These are phyloP conservation scores for Orcinus orca DNA, from an alignment of 2,113 vertebrate genomes.

Conservation along the genomic window DNA sequence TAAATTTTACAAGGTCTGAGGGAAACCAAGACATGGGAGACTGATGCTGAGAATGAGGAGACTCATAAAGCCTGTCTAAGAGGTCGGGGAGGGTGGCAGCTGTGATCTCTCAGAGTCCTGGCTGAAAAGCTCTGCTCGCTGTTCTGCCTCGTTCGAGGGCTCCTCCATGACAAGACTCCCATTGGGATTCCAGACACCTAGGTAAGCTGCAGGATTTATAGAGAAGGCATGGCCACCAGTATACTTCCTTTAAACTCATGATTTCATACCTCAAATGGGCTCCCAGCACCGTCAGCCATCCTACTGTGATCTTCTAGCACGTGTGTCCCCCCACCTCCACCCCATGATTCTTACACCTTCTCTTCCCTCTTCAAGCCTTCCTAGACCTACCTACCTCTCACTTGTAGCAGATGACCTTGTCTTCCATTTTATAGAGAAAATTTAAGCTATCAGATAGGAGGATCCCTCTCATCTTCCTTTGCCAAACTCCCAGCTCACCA, in stretches of 20 bases:
- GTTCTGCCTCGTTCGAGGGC: neutral
- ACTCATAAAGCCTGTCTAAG: neutral
- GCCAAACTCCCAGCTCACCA: neutral
- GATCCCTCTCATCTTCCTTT: neutral
- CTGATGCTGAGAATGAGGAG: neutral
- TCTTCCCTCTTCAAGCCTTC: neutral
- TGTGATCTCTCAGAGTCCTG: constrained; percentile 26
- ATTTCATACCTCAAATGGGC: neutral
- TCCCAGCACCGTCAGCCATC: neutral
- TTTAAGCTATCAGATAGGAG: neutral
- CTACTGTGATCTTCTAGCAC: neutral
- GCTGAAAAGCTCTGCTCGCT: neutral
- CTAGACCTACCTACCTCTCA: neutral
- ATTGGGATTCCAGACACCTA: neutral
- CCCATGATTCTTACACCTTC: neutral
- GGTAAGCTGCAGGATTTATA: neutral
- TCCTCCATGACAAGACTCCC: fast-evolving
- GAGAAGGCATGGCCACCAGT: neutral
- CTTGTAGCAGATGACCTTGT: neutral
- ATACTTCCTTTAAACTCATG: neutral
- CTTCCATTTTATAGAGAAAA: neutral
- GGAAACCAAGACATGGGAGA: constrained; percentile 39
- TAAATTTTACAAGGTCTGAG: constrained; percentile 61
- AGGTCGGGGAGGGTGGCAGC: neutral
- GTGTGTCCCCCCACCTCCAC: neutral